Percentiles rank a stretch among this genome's conserved stretches.
Conservation (phyloP, 2,797 vertebrate species). For the Pipistrellus kuhlii region DNA sequence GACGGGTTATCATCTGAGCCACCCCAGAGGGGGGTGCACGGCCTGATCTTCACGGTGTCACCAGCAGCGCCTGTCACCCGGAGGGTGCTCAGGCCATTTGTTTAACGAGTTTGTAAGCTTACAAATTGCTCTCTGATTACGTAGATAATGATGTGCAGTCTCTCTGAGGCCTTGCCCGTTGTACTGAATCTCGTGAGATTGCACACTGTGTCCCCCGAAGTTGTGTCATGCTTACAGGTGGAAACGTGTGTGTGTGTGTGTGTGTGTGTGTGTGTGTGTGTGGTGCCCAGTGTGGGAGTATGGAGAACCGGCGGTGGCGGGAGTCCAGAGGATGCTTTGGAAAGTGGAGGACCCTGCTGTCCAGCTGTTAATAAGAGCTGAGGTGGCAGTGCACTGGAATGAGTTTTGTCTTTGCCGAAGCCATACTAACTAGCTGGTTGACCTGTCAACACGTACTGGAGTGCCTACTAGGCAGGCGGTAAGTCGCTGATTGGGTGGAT, state of each 20-base stretch:
- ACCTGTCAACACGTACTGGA: background rate
- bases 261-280: no score
- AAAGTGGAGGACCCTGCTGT: background rate
- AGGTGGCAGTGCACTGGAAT: background rate
- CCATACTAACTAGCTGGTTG: background rate
- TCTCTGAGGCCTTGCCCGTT: background rate
- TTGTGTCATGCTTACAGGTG: background rate
- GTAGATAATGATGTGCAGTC: background rate
- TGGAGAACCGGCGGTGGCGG: background rate
- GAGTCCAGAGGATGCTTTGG: background rate
- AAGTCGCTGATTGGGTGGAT: background rate
- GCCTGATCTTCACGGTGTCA: background rate
- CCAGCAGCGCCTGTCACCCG: background rate
- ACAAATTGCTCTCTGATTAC: conserved; percentile 3
- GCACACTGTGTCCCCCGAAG: background rate
- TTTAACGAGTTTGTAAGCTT: background rate
- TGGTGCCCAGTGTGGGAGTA: background rate
- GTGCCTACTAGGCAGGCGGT: background rate
- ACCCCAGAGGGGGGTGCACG: background rate
- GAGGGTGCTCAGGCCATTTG: background rate
- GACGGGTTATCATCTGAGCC: background rate
- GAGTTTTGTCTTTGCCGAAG: conserved; percentile 35
- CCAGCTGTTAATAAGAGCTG: background rate
- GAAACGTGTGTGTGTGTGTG: background rate
- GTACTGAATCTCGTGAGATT: background rate